Evolutionary conservation across 2,888 invertebrate species (phyloP).

Genomic region (Epinotia ramella): DNA sequence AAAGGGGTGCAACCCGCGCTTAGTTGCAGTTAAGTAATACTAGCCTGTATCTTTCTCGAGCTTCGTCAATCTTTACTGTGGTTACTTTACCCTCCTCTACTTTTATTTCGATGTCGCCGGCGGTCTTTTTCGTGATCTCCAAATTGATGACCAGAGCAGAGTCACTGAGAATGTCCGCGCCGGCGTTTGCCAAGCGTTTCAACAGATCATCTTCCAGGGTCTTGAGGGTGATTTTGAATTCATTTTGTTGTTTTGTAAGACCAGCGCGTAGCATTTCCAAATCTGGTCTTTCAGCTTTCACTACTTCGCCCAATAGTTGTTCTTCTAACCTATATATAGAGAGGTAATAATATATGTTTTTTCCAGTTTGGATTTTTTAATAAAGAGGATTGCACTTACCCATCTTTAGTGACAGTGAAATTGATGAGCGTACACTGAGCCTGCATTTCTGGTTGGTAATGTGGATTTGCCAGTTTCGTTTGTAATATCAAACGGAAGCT

Average conservation of each 20-base stretch:
- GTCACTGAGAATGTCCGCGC: slow-evolving; percentile 96
- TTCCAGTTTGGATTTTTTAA: neutral
- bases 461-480: slow-evolving; percentile 97
- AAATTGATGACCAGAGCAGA: slow-evolving; percentile 95
- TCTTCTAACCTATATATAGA: slow-evolving; percentile 89
- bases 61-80: slow-evolving; percentile 94
- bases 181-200: slow-evolving; percentile 94
- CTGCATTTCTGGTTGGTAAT: slow-evolving; percentile 98
- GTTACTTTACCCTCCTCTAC: slow-evolving; percentile 95
- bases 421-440: slow-evolving; percentile 98
- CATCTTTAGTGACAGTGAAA: slow-evolving; percentile 97
- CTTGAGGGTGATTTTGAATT: slow-evolving; percentile 97
- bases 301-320: slow-evolving; percentile 96
- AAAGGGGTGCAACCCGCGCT: neutral
- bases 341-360: neutral
- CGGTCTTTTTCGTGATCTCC: slow-evolving; percentile 96
- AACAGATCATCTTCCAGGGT: slow-evolving; percentile 96
- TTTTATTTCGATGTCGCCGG: slow-evolving; percentile 94
- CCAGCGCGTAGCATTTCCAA: slow-evolving; percentile 92
- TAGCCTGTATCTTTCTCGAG: slow-evolving; percentile 93
- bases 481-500: slow-evolving; percentile 94
- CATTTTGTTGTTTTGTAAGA: slow-evolving; percentile 96
- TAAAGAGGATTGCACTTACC: slow-evolving; percentile 67
- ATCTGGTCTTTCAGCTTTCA: slow-evolving; percentile 96
- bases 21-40: slow-evolving; percentile 10